Base-by-base conservation (phyloP, 2,797 vertebrate genomes). In the Anabacerthia variegaticeps region DNA sequence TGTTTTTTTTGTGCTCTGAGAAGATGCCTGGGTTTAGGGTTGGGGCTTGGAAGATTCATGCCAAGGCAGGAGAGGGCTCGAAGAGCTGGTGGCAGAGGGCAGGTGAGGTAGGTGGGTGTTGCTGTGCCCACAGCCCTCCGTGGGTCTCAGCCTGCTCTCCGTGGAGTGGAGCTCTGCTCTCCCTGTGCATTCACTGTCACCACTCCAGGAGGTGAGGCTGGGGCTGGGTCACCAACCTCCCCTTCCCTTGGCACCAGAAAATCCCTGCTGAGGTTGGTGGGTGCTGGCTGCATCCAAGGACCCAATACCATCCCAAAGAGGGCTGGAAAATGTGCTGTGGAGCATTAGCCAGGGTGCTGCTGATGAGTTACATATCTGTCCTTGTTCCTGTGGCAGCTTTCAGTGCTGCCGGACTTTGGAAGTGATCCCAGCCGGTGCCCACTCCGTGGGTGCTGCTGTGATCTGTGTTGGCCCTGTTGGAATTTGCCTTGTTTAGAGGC, bases 121-220 rank as follows among this genome's bases (percentile, higher is more conserved):
- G 54, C 41, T 30, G 75, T 76, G 27, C 46, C 85, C 3, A 6
- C 55, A 67, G 68, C 27, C 68, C 75, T 44, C 1, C 0, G 0
- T 36, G 30, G 46, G 3, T 43, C 49, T 61, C 32, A 6, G n/a
- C 52, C 43, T 41, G 72, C 43, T 69, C 62, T 76, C 14, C 2
- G 7, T 13, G 23, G 28, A 17, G 27, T 6, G 0, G 55, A 8
- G 22, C 74, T 73, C 63, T 58, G 59, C 36, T 77, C 0, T 0
- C 7, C 2, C 6, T 4, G 15, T n/a, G 18, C 8, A 0, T 36
- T 86, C 59, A 21, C 46, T 2, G 3, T 21, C 52, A 18, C n/a
- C 0, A 0, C 20, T 51, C 39, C 0, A 1, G 19, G 17, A 44
- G 43, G 1, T 2, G 5, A 14, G 43, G 20, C 27, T 0, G 4